Evolutionary conservation across 2,113 vertebrate species (phyloP), one percentile per base, ranked within the genome.

Genomic region (Erythrocercus mccallii): DNA sequence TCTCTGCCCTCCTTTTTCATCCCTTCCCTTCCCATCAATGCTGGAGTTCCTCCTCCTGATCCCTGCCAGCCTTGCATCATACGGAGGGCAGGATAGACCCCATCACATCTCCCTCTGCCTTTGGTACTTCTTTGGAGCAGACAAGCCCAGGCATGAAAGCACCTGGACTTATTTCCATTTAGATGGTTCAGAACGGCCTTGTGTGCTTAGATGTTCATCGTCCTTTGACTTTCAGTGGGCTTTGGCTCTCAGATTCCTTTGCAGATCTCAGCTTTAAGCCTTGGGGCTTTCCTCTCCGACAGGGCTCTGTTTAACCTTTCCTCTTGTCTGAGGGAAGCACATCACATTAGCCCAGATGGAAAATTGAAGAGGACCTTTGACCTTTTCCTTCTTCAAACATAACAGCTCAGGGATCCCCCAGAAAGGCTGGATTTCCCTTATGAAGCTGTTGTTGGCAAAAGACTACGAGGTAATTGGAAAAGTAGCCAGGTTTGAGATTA

Each of bases 401-500:
- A 81, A 61, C 15, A 3, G 80, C 90, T 94, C 72, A 20, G 88
- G 92, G 88, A 96, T 95, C 93, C 76, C 96, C 91, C 3, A 0
- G 44, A 82, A 94, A 88, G 60, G 80, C 94, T 74, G 94, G 95
- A 86, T 97, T 97, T 95, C 94, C 95, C 90, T 90, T 84, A 44
- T 48, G 54, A 92, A 96, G 83, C 90, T 53, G 53, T 64, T 25
- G 78, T 82, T 93, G 93, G 94, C 81, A 80, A 90, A 92, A 95
- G 85, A 76, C 53, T 62, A 31, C 2, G 5, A 94, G 72, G 81
- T 86, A 95, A 97, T 92, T 78, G 95, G 84, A 93, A 91, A 80
- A 92, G 95, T 97, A 94, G 86, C 94, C 76, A 51, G 96, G 65
- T 94, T 96, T 93, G 95, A 96, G 96, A 96, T 96, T 78, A 86